These are phyloP conservation scores for Celastrina argiolus DNA, from an alignment of 2,888 invertebrate species.

Conservation along the genomic window DNA sequence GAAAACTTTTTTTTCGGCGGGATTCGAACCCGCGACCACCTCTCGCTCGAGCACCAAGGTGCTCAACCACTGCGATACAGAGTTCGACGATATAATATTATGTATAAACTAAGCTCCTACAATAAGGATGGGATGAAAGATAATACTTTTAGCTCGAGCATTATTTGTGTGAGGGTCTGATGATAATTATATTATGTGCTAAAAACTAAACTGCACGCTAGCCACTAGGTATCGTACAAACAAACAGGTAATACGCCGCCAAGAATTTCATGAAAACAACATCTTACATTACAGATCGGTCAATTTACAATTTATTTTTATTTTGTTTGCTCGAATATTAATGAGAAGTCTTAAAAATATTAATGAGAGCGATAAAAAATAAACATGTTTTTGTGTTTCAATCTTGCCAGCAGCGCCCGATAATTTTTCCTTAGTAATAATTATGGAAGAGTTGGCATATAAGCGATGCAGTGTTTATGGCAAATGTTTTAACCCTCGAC, in stretches of 20 bases:
- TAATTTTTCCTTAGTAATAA: neutral
- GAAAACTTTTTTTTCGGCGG: too few relatives aligned
- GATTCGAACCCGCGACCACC: too few relatives aligned
- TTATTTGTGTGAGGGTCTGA: too few relatives aligned
- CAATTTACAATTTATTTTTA: constrained; percentile 22
- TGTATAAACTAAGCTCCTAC: too few relatives aligned
- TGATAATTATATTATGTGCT: too few relatives aligned
- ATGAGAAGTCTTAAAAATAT: constrained; percentile 1
- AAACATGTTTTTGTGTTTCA: neutral
- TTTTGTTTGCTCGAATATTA: constrained; percentile 8
- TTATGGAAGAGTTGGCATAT: neutral
- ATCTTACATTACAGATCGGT: constrained; percentile 29
- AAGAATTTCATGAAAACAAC: constrained; percentile 32
- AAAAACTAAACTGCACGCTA: too few relatives aligned
- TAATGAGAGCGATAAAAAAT: neutral
- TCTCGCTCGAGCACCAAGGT: too few relatives aligned
- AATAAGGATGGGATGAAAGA: too few relatives aligned
- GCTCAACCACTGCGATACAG: too few relatives aligned
- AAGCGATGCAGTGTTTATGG: neutral
- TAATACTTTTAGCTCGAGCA: too few relatives aligned
- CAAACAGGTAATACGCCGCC: constrained; percentile 26
- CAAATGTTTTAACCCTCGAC: too few relatives aligned
- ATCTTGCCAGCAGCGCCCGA: neutral
- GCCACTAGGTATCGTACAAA: constrained; percentile 1
- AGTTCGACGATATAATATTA: too few relatives aligned